phyloP scores from a whole-genome alignment of 2,113 vertebrate genomes.

The Elephantulus edwardii region DNA sequence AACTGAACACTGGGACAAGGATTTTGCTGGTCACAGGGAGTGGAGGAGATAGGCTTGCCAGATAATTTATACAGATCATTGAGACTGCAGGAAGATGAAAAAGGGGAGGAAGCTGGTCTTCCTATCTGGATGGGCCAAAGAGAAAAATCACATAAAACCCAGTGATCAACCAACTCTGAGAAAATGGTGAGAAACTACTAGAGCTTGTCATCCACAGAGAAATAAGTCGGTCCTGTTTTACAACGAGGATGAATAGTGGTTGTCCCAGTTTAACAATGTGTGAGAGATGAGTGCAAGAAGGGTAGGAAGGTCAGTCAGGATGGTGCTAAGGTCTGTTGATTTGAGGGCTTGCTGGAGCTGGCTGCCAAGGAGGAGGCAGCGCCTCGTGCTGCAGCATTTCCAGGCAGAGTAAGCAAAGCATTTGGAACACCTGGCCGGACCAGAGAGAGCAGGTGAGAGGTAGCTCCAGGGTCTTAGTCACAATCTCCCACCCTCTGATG shows the following conservation, averaged over 20 bases:
- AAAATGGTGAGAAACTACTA: neutral
- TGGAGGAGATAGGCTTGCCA: neutral
- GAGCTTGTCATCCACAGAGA: neutral
- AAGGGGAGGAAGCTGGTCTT: neutral
- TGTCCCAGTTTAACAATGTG: neutral
- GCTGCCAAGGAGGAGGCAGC: neutral
- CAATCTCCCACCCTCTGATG: neutral
- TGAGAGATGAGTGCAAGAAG: neutral
- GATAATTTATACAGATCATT: neutral
- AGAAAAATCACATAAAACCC: neutral
- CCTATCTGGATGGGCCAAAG: neutral
- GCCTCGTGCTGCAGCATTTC: neutral
- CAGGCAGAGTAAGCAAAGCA: neutral
- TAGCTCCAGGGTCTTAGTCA: neutral
- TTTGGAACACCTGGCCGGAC: neutral
- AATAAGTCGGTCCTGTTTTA: constrained; percentile 21
- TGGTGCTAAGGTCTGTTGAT: neutral
- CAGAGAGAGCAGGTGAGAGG: neutral
- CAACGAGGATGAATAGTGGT: neutral
- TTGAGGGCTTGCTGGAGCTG: neutral
- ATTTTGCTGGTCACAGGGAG: neutral
- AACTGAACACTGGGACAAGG: neutral
- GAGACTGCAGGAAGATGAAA: neutral
- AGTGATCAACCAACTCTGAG: neutral
- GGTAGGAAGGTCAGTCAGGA: neutral